Percentiles rank a stretch among this genome's conserved stretches.
phyloP scores from a whole-genome alignment of 2,797 vertebrate genomes.

The Chelonia mydas region DNA sequence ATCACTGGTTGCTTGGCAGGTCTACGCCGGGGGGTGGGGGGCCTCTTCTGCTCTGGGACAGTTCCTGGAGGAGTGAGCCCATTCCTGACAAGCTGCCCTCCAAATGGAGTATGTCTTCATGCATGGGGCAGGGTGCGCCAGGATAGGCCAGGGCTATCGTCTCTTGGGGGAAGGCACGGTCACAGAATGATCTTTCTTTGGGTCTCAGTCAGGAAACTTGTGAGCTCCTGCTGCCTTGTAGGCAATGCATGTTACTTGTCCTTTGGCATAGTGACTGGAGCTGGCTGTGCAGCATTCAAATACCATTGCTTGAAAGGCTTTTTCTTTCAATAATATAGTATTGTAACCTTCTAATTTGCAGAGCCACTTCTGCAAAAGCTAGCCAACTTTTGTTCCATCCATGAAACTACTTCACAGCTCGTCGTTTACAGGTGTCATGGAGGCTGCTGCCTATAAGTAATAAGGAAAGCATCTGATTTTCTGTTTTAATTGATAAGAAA shows the following conservation, averaged over 20 bases:
- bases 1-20: background rate
- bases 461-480: background rate
- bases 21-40: too few relatives aligned
- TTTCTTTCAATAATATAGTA: background rate
- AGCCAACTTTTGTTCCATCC: background rate
- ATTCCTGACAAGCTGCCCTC: background rate
- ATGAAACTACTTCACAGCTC: background rate
- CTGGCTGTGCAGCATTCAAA: background rate
- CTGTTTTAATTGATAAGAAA: background rate
- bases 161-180: background rate
- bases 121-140: background rate
- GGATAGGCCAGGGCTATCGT: background rate
- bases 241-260: background rate
- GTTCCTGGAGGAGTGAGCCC: background rate
- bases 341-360: background rate
- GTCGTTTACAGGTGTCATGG: background rate
- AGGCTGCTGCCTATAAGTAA: background rate
- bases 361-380: background rate
- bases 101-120: background rate
- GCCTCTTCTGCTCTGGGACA: background rate
- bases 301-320: background rate
- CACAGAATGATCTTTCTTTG: background rate
- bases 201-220: background rate
- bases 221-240: background rate
- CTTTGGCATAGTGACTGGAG: background rate